Evolutionary conservation across 2,888 invertebrate species (phyloP), one percentile per base, ranked within the genome.

Genomic region (Tanypteryx hageni): DNA sequence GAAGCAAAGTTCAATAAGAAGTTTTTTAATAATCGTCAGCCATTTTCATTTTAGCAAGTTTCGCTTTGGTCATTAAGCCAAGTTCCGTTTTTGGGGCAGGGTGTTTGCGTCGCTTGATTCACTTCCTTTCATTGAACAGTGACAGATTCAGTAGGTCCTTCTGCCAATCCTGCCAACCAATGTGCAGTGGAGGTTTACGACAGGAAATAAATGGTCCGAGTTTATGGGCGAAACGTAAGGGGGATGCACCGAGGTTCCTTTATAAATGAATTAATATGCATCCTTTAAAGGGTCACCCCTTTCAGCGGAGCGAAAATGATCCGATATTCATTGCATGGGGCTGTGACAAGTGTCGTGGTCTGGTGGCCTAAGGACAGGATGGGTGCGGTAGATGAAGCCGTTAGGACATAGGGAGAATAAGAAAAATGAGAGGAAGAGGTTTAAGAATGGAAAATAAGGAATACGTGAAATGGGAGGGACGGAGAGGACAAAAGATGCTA

Each of bases 301-400:
- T 68, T 64, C 64, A 89, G 64, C 44, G 89, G 56, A 56, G 56
- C 68, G 89, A n/a, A 44, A 86, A 68, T 68, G 89, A 89, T 89
- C 64, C 89, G 61, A 64, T 89, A 61, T 68, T 89, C 89, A 89
- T 89, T 89, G 64, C 64, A 31, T 18, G 44, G 31, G 89, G 64
- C 61, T 64, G 89, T 89, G 89, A 89, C 89, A 89, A 89, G 64
- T 89, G 89, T 89, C 89, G 89, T 44, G 16, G 86, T 61, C 59
- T 86, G 86, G 86, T 89, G 64, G 89, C 18, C 27, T 18, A 61
- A 16, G 86, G 61, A 18, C 13, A 16, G 61, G 44, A 59, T 14
- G 27, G 22, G 10, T 59, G 44, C 44, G 44, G 44, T 44, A 44
- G 44, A 44, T 44, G 44, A 44, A 44, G 44, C 44, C 44, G 44